Percentiles rank a stretch among this genome's conserved stretches.
Evolutionary conservation across 2,797 vertebrate genomes (phyloP).

Genomic region (Melanotaenia nigrans): DNA sequence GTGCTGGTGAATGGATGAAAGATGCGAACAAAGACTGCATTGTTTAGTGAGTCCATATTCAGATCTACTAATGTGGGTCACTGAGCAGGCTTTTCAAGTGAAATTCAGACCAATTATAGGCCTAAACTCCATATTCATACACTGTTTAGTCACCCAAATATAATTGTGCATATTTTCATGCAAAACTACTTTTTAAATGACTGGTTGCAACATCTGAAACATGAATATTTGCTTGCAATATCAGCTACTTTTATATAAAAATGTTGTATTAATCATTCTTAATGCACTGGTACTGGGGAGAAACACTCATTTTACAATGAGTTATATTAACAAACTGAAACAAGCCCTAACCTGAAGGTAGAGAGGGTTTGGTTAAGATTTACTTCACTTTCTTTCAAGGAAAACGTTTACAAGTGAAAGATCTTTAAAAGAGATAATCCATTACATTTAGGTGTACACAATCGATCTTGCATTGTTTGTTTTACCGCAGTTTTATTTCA

Average conservation of each 20-base stretch:
- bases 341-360: no score
- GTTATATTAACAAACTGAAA: no score
- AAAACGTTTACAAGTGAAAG: background rate
- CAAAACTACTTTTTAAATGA: background rate
- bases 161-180: background rate
- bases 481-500: background rate
- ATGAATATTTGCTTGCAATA: background rate
- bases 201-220: background rate
- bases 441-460: background rate
- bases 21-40: constrained; percentile 39
- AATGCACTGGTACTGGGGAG: background rate
- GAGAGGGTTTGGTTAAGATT: background rate
- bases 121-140: background rate
- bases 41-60: constrained; percentile 26
- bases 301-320: background rate
- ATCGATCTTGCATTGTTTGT: background rate
- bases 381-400: background rate
- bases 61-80: constrained; percentile 22
- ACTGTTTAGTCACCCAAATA: background rate
- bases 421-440: background rate
- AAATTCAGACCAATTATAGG: background rate
- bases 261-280: background rate
- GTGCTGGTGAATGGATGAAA: background rate
- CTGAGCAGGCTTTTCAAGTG: constrained; percentile 11
- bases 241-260: background rate